Base-by-base conservation (phyloP, 2,113 vertebrate species). In the Melanocharis versteri region DNA sequence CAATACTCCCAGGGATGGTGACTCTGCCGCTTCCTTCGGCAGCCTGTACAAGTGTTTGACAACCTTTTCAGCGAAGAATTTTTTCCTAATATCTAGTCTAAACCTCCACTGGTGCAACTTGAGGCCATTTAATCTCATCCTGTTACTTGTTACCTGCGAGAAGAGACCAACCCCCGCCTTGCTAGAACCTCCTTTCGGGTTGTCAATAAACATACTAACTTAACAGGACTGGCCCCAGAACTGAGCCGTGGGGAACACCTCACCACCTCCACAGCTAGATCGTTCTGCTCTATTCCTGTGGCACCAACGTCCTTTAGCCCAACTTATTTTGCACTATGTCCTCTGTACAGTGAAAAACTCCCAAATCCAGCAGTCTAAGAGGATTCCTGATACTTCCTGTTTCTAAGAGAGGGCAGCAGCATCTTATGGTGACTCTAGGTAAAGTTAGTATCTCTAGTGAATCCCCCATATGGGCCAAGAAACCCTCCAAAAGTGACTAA, bases 391-490 rank as follows among this genome's bases (percentile, higher is more conserved):
- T 73, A 4, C 16, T 35, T 57, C 20, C 16, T 54, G 15, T 56
- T 64, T 44, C 53, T 71, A 35, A 23, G 22, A 76, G 15, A 26
- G 1, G 26, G 44, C 27, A n/a, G 47, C 30, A 72, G 62, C 27
- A 33, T 58, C 75, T 82, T n/a, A 16, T 0, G 2, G 69, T 73
- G 50, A 62, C 60, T 70, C 2, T 1, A 54, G 47, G 56, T 47
- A 37, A 93, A 91, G 51, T 30, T 39, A 37, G 28, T 5, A 1
- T 39, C 45, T 39, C 47, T 62, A 22, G 39, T 70, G 37, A 85
- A 60, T 26, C 10, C n/a, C 10, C 45, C 5, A 15, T 39, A 18
- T 19, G 24, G 35, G n/a, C 45, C 1, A 0, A 61, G 33, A 33
- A 37, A 33, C 20, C 39, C 17, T 65, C 33, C 9, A 44, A 61